phyloP scores from a whole-genome alignment of 2,113 vertebrate genomes.

The Ciconia stormi region DNA sequence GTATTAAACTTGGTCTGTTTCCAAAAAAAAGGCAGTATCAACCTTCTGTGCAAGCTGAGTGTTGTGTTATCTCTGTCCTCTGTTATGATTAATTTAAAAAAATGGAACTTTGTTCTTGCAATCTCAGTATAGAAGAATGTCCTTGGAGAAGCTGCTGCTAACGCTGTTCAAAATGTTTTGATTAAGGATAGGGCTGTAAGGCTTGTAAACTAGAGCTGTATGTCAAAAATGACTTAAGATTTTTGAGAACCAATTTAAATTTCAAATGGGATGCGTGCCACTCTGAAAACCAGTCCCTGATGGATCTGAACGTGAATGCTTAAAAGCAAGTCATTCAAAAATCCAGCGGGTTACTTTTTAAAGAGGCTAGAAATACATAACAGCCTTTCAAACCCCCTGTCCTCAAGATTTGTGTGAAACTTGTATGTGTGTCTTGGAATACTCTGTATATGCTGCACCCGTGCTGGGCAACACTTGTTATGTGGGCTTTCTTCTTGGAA shows the following conservation, averaged over 20 bases:
- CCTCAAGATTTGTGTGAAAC: not conserved
- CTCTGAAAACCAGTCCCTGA: not conserved
- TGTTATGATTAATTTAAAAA: not conserved
- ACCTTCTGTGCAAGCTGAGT: conserved; percentile 30
- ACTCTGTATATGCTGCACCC: not conserved
- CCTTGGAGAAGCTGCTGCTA: not conserved
- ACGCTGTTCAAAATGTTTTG: not conserved
- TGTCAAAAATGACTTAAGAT: not conserved
- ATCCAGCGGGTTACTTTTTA: not conserved
- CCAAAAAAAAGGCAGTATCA: not conserved
- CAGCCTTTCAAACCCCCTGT: not conserved
- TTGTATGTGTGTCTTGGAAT: not conserved
- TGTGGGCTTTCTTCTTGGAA: not conserved
- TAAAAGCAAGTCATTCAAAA: not conserved
- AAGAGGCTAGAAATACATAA: not conserved
- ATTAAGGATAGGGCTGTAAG: not conserved
- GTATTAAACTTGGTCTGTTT: not conserved
- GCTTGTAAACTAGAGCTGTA: not conserved
- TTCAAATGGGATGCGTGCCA: not conserved
- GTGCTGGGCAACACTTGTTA: not conserved
- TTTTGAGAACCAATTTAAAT: not conserved
- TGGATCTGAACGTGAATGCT: not conserved
- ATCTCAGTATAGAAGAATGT: not conserved
- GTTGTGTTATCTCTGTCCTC: not conserved
- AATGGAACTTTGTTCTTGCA: not conserved